A percentile compares a stretch with the other conserved stretches of the same genome.
phyloP scores from a whole-genome alignment of 2,888 invertebrate genomes.

The Synanthedon andrenaeformis region DNA sequence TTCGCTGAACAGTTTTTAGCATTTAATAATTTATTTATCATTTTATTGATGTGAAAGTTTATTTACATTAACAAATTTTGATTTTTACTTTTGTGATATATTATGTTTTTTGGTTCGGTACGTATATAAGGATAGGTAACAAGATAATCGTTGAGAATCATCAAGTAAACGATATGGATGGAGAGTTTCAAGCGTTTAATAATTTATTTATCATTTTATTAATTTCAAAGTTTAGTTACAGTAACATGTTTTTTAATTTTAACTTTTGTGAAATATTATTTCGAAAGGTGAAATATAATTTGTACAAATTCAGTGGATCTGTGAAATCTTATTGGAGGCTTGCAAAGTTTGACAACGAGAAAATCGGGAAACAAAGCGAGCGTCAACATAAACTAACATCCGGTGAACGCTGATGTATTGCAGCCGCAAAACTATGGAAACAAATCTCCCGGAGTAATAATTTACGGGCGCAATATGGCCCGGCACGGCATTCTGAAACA shows the following conservation, averaged over 20 bases:
- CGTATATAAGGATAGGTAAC: too few relatives aligned
- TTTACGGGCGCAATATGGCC: slow-evolving; percentile 62
- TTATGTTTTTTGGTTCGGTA: too few relatives aligned
- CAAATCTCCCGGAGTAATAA: slow-evolving; percentile 64
- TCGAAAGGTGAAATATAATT: too few relatives aligned
- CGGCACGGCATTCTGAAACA: slow-evolving; percentile 54
- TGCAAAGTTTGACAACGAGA: slow-evolving; percentile 51
- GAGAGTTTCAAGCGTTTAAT: slow-evolving; percentile 47
- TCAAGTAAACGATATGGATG: slow-evolving; percentile 41
- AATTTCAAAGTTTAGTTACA: slow-evolving; percentile 25
- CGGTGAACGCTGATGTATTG: slow-evolving; percentile 62
- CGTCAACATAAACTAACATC: slow-evolving; percentile 65
- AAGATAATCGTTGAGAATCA: slow-evolving; percentile 44
- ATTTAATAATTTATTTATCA: slow-evolving; percentile 26
- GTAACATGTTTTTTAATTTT: not conserved
- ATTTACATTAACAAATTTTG: not conserved
- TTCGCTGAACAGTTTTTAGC: slow-evolving; percentile 42
- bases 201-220: slow-evolving; percentile 5
- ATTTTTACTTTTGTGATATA: too few relatives aligned
- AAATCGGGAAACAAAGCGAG: slow-evolving; percentile 55
- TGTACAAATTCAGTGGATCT: too few relatives aligned
- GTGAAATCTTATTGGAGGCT: slow-evolving; percentile 2
- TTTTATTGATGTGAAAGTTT: slow-evolving; percentile 55
- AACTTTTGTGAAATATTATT: too few relatives aligned
- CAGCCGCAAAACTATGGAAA: slow-evolving; percentile 65